These are phyloP conservation scores for Aplocera efformata DNA, from an alignment of 2,888 invertebrate genomes.

Conservation along the genomic window DNA sequence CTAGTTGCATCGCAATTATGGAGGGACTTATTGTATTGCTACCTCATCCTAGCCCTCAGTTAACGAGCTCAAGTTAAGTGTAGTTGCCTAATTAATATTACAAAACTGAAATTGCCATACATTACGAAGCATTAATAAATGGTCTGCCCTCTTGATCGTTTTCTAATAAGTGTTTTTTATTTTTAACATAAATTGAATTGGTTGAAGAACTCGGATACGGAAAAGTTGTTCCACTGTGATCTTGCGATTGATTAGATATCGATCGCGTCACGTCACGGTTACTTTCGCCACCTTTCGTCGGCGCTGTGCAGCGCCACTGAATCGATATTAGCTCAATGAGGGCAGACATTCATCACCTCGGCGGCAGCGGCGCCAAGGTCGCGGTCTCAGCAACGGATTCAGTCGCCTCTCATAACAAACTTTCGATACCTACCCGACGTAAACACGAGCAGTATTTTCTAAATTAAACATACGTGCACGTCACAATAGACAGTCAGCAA, in stretches of 20 bases:
- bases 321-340: conserved; percentile 11
- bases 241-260: conserved; percentile 15
- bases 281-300: conserved; percentile 74
- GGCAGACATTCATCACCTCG: conserved; percentile 46
- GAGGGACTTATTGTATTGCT: conserved; percentile 34
- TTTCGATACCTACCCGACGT: conserved; percentile 35
- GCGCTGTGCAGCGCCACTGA: neutral
- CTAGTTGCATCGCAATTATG: conserved; percentile 9
- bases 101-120: neutral
- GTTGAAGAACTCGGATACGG: too few species aligned
- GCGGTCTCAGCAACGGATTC: conserved; percentile 27
- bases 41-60: neutral
- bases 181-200: too few species aligned
- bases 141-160: too few species aligned
- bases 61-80: conserved; percentile 3
- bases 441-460: conserved; percentile 35
- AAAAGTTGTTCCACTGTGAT: conserved; percentile 1
- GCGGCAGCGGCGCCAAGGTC: conserved; percentile 43
- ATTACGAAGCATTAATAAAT: too few species aligned
- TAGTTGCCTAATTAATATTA: neutral
- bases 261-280: conserved; percentile 53
- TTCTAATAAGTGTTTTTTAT: too few species aligned
- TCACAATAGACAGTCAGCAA: conserved; percentile 42
- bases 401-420: conserved; percentile 39
- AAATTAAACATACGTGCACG: conserved; percentile 37